Evolutionary conservation across 2,113 vertebrate species (phyloP), one percentile per base, ranked within the genome.

Genomic region (Cynopterus brachyotis): DNA sequence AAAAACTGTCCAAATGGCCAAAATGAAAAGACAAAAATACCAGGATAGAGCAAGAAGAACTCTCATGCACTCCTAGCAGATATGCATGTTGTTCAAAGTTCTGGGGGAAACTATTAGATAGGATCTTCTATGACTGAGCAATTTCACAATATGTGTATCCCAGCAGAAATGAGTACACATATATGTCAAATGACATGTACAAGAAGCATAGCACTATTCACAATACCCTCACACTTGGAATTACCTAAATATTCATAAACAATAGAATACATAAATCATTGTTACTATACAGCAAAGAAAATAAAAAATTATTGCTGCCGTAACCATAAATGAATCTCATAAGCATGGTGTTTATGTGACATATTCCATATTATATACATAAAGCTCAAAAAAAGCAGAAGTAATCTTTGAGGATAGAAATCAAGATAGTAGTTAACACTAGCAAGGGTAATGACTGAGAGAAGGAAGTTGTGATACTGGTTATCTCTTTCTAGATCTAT

Each of bases 391-490:
- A 37, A 20, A 66, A 9, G 9, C 9, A 91, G 78, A 79, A 19
- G 2, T 55, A 35, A 42, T 62, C 50, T 72, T 19, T 67, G 11
- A 17, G 15, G 5, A 22, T 6, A 55, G 10, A 40, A 73, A n/a
- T 53, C 15, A 89, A 66, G 8, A 62, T 4, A 26, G 6, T 11
- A 35, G 19, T 20, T 67, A 47, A 40, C 12, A n/a, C 37, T 30
- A 15, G 16, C 6, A 12, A 17, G 2, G 9, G 9, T 3, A 70
- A 22, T 40, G 30, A 6, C 20, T 62, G 0, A 0, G 13, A 30
- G 26, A 4, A 55, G 15, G 17, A 24, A 20, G 0, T 37, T 2
- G 19, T n/a, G 9, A 17, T 6, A 28, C 3, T 15, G n/a, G 24
- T 69, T 7, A 4, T 88, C 8, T 66, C 28, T 55, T 40, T 81